These are phyloP conservation scores for Galeopterus variegatus DNA, from an alignment of 2,113 vertebrate genomes.

Conservation along the genomic window DNA sequence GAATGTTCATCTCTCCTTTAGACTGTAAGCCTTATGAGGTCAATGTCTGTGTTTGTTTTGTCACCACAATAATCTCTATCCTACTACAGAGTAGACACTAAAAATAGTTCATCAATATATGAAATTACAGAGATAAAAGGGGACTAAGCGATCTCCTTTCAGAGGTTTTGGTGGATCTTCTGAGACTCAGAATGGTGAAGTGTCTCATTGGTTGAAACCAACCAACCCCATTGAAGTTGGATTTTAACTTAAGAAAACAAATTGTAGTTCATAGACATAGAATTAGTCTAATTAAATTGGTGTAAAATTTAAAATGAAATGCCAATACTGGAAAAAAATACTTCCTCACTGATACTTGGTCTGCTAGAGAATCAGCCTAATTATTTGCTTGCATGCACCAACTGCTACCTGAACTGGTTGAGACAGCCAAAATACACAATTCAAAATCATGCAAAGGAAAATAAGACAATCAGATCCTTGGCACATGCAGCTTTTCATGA, in stretches of 20 bases:
- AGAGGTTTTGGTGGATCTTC: neutral
- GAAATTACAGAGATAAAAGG: neutral
- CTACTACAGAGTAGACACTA: neutral
- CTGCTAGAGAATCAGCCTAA: neutral
- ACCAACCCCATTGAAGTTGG: neutral
- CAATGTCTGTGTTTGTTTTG: no score
- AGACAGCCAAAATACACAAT: neutral
- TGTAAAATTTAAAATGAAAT: neutral
- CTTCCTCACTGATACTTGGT: neutral
- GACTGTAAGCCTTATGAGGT: neutral
- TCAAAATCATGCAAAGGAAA: neutral
- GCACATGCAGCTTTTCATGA: neutral
- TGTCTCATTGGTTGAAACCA: neutral
- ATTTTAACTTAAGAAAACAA: neutral
- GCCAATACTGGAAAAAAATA: neutral
- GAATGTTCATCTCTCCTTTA: neutral
- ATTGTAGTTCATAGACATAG: neutral
- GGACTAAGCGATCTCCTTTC: neutral
- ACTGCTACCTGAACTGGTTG: neutral
- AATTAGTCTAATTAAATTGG: neutral
- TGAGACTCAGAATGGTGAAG: neutral
- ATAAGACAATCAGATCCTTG: neutral
- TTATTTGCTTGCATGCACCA: neutral
- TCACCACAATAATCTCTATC: neutral
- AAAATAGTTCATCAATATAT: slow-evolving; percentile 1